Evolutionary conservation across 1,140 invertebrate genomes (phyloP).

Genomic region (fruit fly (Drosophila melanogaster)): Release_6_plus_ISO1_MT NT_033777.3:15350001-15350500

Average conservation of each 20-base stretch:
- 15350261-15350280: constrained; percentile 60
- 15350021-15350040: constrained; percentile 86
- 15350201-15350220: constrained; percentile 88
- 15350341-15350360: constrained; percentile 36
- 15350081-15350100: constrained; percentile 71
- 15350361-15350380: constrained; percentile 49
- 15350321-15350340: constrained; percentile 79
- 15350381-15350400: constrained; percentile 61
- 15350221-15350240: constrained; percentile 88
- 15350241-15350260: constrained; percentile 86
- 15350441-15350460: constrained; percentile 97
- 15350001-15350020: constrained; percentile 88
- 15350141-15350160: constrained; percentile 87
- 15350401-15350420: constrained; percentile 95
- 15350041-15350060: constrained; percentile 82
- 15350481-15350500: constrained; percentile 96
- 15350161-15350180: constrained; percentile 88
- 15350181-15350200: constrained; percentile 88
- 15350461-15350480: constrained; percentile 97
- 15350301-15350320: constrained; percentile 85
- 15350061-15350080: constrained; percentile 42
- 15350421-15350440: constrained; percentile 96
- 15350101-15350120: constrained; percentile 84
- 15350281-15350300: constrained; percentile 83
- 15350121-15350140: constrained; percentile 92